phyloP scores from a whole-genome alignment of 2,797 vertebrate species.

The Petrocephalus sullivani region DNA sequence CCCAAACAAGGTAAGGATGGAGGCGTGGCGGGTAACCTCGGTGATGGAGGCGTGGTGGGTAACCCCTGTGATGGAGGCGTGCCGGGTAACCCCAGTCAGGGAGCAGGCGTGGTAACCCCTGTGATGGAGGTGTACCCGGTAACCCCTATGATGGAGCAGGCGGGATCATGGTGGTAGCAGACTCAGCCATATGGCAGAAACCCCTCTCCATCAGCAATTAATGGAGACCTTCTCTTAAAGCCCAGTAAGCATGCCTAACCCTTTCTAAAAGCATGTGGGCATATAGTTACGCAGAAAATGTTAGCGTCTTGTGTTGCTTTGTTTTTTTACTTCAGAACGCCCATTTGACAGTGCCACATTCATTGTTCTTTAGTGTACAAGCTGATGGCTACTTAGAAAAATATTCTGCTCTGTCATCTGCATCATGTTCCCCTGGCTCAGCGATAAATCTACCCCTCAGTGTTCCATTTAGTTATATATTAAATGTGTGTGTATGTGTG shows the following conservation, averaged over 20 bases:
- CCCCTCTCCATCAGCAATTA: not conserved
- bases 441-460: conserved; percentile 27
- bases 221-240: not conserved
- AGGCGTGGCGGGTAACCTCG: not conserved
- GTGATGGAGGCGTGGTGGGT: not conserved
- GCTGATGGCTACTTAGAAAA: conserved; percentile 45
- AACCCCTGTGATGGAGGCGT: not conserved
- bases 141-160: not conserved
- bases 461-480: conserved; percentile 31
- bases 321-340: conserved; percentile 29
- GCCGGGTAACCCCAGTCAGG: not conserved
- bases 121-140: not conserved
- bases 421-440: conserved; percentile 24
- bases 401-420: conserved; percentile 20
- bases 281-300: not conserved
- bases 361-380: conserved; percentile 46
- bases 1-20: conserved; percentile 86
- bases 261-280: not conserved
- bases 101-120: not conserved
- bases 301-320: conserved; percentile 16
- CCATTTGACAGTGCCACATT: not conserved
- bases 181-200: conserved; percentile 10
- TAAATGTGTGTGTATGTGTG: too few species aligned
- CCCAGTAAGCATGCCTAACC: not conserved
- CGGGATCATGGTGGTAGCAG: not conserved